Conservation (phyloP, 2,888 invertebrate genomes). For the Chalcosyrphus nemorum region DNA sequence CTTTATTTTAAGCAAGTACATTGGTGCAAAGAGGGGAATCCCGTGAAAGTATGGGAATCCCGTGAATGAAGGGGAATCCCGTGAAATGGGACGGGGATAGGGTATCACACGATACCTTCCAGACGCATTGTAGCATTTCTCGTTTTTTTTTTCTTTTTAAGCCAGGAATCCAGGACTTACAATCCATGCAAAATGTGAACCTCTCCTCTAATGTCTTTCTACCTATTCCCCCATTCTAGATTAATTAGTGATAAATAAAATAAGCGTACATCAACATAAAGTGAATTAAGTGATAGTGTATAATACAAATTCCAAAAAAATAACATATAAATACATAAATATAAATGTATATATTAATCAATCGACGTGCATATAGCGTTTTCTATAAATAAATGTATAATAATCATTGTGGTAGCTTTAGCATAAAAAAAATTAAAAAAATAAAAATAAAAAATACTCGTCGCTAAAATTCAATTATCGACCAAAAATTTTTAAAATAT, state of each 20-base stretch:
- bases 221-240: not conserved
- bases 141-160: no score
- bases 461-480: conserved; percentile 5
- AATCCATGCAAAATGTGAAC: conserved; percentile 15
- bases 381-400: conserved; percentile 26
- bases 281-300: conserved; percentile 3
- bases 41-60: no score
- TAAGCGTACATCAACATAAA: conserved; percentile 9
- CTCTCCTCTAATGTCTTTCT: not conserved
- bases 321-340: no score
- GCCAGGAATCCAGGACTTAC: no score
- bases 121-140: no score
- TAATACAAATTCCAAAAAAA: no score
- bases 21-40: no score
- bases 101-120: no score
- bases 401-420: conserved; percentile 63
- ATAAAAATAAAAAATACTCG: conserved; percentile 11
- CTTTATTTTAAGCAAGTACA: no score
- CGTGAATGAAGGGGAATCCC: no score
- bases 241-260: conserved; percentile 30
- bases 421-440: conserved; percentile 6
- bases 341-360: no score
- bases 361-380: not conserved
- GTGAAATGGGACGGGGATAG: no score
- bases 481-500: conserved; percentile 24